Conservation (phyloP, 2,113 vertebrate genomes). For the Paedocypris sp. region DNA sequence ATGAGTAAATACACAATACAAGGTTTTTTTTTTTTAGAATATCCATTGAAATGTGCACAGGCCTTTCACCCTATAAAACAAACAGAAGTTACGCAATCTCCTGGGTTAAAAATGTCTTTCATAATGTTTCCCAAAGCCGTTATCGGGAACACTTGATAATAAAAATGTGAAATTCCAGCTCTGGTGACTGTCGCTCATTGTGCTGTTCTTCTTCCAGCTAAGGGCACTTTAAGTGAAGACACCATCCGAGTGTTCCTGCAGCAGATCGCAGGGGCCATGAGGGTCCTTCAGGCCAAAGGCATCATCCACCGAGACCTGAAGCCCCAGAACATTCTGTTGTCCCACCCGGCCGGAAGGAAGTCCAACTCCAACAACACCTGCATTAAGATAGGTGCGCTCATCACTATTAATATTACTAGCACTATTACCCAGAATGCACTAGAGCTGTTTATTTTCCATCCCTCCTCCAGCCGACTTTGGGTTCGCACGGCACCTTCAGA, state of each 20-base stretch:
- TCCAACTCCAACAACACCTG: constrained; percentile 88
- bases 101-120: no score
- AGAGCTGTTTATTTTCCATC: neutral
- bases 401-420: neutral
- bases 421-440: neutral
- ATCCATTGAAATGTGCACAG: no score
- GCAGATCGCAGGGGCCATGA: constrained; percentile 94
- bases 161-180: no score
- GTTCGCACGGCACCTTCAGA: constrained; percentile 92
- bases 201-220: constrained; percentile 57
- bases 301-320: constrained; percentile 96
- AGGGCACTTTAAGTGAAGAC: constrained; percentile 94
- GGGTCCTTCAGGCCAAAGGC: constrained; percentile 84
- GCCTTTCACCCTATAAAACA: no score
- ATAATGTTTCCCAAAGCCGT: no score
- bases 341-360: constrained; percentile 74
- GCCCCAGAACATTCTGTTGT: constrained; percentile 93
- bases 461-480: constrained; percentile 81
- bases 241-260: constrained; percentile 95
- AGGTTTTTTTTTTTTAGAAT: no score
- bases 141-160: no score
- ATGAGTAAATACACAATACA: no score
- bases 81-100: no score
- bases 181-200: neutral
- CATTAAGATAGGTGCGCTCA: constrained; percentile 92